Evolutionary conservation across 2,888 invertebrate species (phyloP), one percentile per base, ranked within the genome.

Genomic region (Opisthograptis luteolata): DNA sequence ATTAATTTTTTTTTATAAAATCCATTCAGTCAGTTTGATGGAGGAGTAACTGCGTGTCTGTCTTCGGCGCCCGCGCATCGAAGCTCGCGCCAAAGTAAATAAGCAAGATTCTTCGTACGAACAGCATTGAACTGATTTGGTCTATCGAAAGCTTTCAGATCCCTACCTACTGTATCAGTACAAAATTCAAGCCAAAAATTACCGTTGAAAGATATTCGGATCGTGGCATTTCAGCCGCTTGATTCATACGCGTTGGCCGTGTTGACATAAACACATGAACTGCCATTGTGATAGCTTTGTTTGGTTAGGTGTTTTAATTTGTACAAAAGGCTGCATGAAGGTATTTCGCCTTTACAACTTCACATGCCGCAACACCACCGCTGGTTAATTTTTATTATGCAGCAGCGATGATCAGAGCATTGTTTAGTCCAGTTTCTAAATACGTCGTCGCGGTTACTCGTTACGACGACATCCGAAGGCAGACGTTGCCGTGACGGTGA

Each of bases 61-160:
- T 87, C 87, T 82, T 84, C 88, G 79, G 67, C 76, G 79, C 69
- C 61, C 66, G 81, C 82, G 81, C 84, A 88, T 87, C 77, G 68
- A 60, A 61, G 67, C 73, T 55, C 64, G 74, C 67, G 87, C 87
- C 87, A 88, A 88, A 76, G 83, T 83, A 88, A 89, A 88, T 85
- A 89, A 84, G 74, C 83, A 70, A 68, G 70, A 66, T 55, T 75
- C 68, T 64, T 66, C 53, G 60, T 65, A 55, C 63, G 60, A 31
- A 55, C 54, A 56, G 49, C 58, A 60, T 65, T 63, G 60, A 64
- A 68, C 62, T 36, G 58, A 62, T 64, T 59, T 32, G 51, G 58
- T 66, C 44, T 56, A 66, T 55, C 54, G 34, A 44, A 55, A 34
- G 36, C 36, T 44, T 50, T 42, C 41, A 30, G 14, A n/a, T 28